These are phyloP conservation scores for Gymnocephalus cernua DNA, from an alignment of 2,113 vertebrate genomes.

Conservation along the genomic window DNA sequence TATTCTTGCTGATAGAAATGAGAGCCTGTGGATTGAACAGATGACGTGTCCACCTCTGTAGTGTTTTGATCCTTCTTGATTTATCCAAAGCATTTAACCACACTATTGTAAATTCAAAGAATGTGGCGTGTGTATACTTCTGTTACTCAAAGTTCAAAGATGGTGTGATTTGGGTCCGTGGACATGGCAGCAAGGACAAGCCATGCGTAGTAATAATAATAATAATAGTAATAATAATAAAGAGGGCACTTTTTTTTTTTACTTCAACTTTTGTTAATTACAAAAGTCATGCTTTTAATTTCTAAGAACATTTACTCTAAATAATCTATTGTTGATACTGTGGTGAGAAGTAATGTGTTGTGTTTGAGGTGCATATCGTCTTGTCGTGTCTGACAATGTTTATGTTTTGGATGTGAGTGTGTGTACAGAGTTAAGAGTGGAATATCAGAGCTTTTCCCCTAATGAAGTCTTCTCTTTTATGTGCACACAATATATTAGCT, in stretches of 20 bases:
- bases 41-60: slow-evolving; percentile 11
- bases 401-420: slow-evolving; percentile 59
- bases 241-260: slow-evolving; percentile 46
- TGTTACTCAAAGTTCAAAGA: slow-evolving; percentile 8
- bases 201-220: slow-evolving; percentile 8
- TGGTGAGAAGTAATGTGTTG: slow-evolving; percentile 74
- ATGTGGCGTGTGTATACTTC: slow-evolving; percentile 33
- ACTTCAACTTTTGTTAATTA: slow-evolving; percentile 45
- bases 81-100: slow-evolving; percentile 68
- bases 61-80: slow-evolving; percentile 49
- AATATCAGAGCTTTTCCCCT: slow-evolving; percentile 22
- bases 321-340: slow-evolving; percentile 67
- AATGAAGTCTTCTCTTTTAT: slow-evolving; percentile 4
- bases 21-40: slow-evolving; percentile 29
- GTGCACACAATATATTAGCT: slow-evolving; percentile 30
- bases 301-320: slow-evolving; percentile 49
- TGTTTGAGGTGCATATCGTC: slow-evolving; percentile 73
- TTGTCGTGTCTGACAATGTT: slow-evolving; percentile 36
- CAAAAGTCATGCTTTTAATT: slow-evolving; percentile 51
- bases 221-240: background rate
- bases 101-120: slow-evolving; percentile 57
- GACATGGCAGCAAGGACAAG: slow-evolving; percentile 24
- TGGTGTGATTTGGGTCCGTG: slow-evolving; percentile 19
- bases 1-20: slow-evolving; percentile 26
- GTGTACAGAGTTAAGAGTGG: slow-evolving; percentile 56